Percentiles rank a stretch among this genome's conserved stretches.
Evolutionary conservation across 2,888 invertebrate genomes (phyloP).

Genomic region (Pemphredon lugubris): DNA sequence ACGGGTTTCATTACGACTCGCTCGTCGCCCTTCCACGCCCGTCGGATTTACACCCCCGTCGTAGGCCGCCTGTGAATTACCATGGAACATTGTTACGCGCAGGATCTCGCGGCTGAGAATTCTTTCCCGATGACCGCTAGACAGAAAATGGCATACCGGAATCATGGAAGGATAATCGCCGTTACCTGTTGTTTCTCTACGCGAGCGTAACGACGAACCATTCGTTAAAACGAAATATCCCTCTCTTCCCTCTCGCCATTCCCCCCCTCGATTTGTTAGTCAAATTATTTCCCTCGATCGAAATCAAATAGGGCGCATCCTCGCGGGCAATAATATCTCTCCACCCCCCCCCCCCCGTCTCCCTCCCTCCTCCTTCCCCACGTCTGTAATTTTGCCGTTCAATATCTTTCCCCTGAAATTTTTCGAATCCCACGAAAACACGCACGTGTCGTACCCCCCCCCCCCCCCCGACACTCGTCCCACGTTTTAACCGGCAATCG

Average conservation of each 20-base stretch:
- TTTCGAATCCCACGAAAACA: no score
- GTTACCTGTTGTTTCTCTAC: conserved; percentile 42
- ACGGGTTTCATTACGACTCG: conserved; percentile 25
- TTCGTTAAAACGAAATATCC: conserved; percentile 47
- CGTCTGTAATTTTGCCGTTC: no score
- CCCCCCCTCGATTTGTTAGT: conserved; percentile 51
- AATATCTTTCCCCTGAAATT: no score
- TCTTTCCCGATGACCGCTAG: conserved; percentile 40
- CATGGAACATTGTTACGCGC: conserved; percentile 33
- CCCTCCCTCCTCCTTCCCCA: no score
- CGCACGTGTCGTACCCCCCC: no score
- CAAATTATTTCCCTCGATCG: conserved; percentile 33
- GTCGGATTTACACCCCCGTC: conserved; percentile 29
- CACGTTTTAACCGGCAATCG: no score
- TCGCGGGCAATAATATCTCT: no score
- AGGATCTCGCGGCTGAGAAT: conserved; percentile 29
- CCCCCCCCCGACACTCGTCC: no score
- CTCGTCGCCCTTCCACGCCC: background rate
- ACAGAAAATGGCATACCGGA: conserved; percentile 32
- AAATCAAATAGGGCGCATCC: background rate
- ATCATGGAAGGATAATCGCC: conserved; percentile 48
- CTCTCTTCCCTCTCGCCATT: conserved; percentile 23
- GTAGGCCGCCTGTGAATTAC: conserved; percentile 22
- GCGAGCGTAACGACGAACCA: conserved; percentile 30
- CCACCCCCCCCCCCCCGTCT: no score